Percentiles rank a stretch among this genome's conserved stretches.
Conservation (phyloP, 2,113 vertebrate species). For the Cheilinus undulatus region DNA sequence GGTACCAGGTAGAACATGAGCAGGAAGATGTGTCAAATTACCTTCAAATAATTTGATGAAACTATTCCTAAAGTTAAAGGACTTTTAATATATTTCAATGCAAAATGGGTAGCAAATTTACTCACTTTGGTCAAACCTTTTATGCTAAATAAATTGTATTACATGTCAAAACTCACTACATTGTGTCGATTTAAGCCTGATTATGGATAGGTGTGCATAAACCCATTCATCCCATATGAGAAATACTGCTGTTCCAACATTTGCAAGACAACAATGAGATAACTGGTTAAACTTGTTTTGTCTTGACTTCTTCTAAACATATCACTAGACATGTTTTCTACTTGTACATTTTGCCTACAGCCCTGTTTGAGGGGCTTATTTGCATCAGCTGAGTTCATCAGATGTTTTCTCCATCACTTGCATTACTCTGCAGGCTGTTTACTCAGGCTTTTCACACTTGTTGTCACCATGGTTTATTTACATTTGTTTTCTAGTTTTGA, state of each 20-base stretch:
- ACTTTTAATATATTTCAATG: no score
- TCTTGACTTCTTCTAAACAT: neutral
- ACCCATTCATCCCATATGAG: neutral
- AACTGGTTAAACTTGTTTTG: neutral
- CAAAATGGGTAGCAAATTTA: no score
- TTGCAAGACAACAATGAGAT: neutral
- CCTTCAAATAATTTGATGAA: no score
- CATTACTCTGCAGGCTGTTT: neutral
- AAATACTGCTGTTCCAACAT: neutral
- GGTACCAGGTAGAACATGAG: no score
- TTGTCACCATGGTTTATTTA: conserved; percentile 17
- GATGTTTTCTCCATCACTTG: conserved; percentile 11
- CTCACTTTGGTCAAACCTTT: no score
- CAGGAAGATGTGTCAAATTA: no score
- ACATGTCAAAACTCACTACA: no score
- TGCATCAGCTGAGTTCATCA: conserved; percentile 30
- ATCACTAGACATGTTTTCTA: neutral
- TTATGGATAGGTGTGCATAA: no score
- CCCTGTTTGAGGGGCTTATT: conserved; percentile 7
- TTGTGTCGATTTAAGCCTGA: no score
- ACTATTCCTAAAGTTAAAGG: no score
- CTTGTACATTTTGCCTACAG: conserved; percentile 11
- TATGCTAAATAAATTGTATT: no score
- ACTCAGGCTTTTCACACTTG: conserved; percentile 19
- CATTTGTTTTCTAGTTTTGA: conserved; percentile 16